Evolutionary conservation across 2,888 invertebrate species (phyloP).

Genomic region (Margaritifera margaritifera): DNA sequence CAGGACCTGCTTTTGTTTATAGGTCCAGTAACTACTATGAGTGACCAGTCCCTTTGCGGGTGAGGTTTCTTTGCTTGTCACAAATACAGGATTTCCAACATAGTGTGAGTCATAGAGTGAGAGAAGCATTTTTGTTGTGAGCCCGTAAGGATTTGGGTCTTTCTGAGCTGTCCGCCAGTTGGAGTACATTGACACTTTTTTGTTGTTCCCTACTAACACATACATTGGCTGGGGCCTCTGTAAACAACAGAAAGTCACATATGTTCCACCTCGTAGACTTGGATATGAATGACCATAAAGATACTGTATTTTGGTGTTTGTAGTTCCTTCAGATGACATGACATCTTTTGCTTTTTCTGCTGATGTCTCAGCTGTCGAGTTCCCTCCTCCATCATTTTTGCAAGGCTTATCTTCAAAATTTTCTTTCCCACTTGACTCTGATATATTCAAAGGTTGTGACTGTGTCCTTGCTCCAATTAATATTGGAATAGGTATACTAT

Average conservation of each 20-base stretch:
- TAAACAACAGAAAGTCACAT: slow-evolving; percentile 88
- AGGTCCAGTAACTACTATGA: slow-evolving; percentile 73
- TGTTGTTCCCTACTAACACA: slow-evolving; percentile 79
- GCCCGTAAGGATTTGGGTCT: slow-evolving; percentile 77
- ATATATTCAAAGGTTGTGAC: too few relatives aligned
- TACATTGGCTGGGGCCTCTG: slow-evolving; percentile 96
- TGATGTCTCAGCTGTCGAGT: not conserved
- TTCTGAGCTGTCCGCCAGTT: slow-evolving; percentile 80
- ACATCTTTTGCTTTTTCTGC: not conserved
- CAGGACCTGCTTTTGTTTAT: slow-evolving; percentile 42
- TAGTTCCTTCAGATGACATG: slow-evolving; percentile 2
- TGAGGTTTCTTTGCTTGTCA: slow-evolving; percentile 36
- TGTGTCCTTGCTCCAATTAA: too few relatives aligned
- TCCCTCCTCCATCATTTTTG: not conserved
- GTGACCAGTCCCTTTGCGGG: slow-evolving; percentile 69
- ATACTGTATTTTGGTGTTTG: slow-evolving; percentile 20
- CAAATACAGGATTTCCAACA: slow-evolving; percentile 54
- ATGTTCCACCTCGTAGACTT: slow-evolving; percentile 53
- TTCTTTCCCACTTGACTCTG: not conserved
- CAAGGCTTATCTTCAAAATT: not conserved
- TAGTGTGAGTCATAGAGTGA: slow-evolving; percentile 58
- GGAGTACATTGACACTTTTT: slow-evolving; percentile 96
- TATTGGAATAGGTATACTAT: too few relatives aligned
- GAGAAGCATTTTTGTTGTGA: slow-evolving; percentile 76
- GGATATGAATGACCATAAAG: slow-evolving; percentile 61